phyloP scores from a whole-genome alignment of 2,113 vertebrate species.

The Illadopsis cleaveri region DNA sequence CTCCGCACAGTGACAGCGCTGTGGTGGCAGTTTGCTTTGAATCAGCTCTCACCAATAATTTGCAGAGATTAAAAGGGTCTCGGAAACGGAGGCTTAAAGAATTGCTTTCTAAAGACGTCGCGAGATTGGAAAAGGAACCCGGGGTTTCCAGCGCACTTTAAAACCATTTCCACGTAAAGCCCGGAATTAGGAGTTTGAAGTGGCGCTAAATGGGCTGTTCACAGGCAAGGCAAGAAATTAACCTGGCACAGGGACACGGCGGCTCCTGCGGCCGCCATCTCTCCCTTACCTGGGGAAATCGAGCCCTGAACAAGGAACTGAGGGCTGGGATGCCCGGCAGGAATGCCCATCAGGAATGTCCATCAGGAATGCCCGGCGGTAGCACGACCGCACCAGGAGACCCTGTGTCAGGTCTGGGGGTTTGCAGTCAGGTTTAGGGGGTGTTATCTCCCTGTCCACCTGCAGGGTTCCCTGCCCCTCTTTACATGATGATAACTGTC shows the following conservation, averaged over 20 bases:
- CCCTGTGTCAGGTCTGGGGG: rapidly evolving
- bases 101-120: constrained; percentile 49
- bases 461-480: not conserved
- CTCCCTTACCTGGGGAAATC: not conserved
- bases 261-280: not conserved
- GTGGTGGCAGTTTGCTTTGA: constrained; percentile 21
- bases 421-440: not conserved
- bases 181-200: constrained; percentile 22
- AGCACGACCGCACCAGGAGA: not conserved
- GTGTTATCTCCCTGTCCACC: rapidly evolving
- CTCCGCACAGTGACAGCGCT: not conserved
- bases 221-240: not conserved
- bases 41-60: constrained; percentile 48
- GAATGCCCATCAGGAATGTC: not conserved
- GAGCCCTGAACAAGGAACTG: not conserved
- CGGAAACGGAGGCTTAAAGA: constrained; percentile 24
- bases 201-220: not conserved
- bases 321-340: not conserved
- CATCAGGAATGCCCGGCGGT: not conserved
- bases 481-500: rapidly evolving
- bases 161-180: constrained; percentile 28
- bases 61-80: constrained; percentile 65
- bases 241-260: not conserved
- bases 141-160: constrained; percentile 18
- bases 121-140: constrained; percentile 25